These are phyloP conservation scores for Melieria crassipennis DNA, from an alignment of 2,888 invertebrate species.

Conservation along the genomic window DNA sequence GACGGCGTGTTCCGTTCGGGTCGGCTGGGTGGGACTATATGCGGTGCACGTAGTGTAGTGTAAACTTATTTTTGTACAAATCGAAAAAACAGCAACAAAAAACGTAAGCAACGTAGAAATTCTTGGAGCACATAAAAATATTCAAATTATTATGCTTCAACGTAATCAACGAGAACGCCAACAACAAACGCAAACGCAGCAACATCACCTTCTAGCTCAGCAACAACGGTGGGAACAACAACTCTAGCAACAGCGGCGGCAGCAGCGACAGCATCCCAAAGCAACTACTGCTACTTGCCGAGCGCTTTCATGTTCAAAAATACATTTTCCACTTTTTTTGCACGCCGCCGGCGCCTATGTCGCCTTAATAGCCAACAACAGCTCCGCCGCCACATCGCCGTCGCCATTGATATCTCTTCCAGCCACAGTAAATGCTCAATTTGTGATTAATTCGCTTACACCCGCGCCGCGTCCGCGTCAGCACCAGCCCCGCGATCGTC, in stretches of 20 bases:
- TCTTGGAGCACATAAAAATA: no score
- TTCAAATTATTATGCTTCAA: background rate
- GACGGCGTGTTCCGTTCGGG: no score
- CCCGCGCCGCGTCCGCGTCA: no score
- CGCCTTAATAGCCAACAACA: background rate
- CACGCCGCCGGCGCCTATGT: background rate
- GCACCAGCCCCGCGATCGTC: no score
- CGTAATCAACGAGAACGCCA: constrained; percentile 5
- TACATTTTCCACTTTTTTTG: constrained; percentile 25
- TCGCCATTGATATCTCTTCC: no score
- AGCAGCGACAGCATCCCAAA: background rate
- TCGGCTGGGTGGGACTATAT: no score
- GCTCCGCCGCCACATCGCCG: background rate
- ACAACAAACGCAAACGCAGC: constrained; percentile 14
- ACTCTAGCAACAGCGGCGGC: background rate
- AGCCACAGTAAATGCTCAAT: no score
- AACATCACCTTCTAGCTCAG: background rate
- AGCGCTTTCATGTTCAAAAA: constrained; percentile 19
- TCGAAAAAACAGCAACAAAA: constrained; percentile 17
- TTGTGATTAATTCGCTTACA: no score
- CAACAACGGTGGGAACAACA: constrained; percentile 1
- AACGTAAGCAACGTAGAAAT: background rate
- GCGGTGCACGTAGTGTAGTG: constrained; percentile 11
- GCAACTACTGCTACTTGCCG: no score
- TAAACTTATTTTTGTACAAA: constrained; percentile 42